phyloP scores from a whole-genome alignment of 2,888 invertebrate genomes.

The Philopedon plagiatum region DNA sequence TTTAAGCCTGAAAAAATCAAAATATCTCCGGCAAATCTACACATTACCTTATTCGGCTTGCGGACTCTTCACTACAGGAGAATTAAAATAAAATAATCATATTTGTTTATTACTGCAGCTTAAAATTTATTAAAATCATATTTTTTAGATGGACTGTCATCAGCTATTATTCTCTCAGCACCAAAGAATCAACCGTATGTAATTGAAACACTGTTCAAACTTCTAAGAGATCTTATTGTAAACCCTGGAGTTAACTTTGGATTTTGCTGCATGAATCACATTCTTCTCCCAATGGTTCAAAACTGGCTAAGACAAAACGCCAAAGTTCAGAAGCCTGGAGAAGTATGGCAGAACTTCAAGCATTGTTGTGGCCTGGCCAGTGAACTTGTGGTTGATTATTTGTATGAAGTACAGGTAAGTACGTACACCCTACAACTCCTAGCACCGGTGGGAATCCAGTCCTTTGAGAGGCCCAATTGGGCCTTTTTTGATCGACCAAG shows the following conservation, averaged over 20 bases:
- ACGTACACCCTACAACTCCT: background rate
- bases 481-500: too few species aligned
- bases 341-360: slow-evolving; percentile 91
- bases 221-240: slow-evolving; percentile 82
- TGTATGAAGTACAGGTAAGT: slow-evolving; percentile 80
- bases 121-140: background rate
- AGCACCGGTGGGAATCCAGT: too few species aligned
- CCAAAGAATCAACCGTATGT: slow-evolving; percentile 85
- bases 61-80: too few species aligned
- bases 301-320: slow-evolving; percentile 85
- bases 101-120: too few species aligned
- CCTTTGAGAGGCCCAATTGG: too few species aligned
- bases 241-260: slow-evolving; percentile 92
- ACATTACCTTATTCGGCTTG: too few species aligned
- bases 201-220: slow-evolving; percentile 88
- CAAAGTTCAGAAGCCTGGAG: slow-evolving; percentile 79
- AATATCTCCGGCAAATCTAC: too few species aligned
- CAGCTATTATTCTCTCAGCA: slow-evolving; percentile 86
- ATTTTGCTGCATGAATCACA: slow-evolving; percentile 91
- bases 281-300: slow-evolving; percentile 93
- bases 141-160: slow-evolving; percentile 81
- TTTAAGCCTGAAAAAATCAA: background rate
- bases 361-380: slow-evolving; percentile 95
- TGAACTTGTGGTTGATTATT: slow-evolving; percentile 89
- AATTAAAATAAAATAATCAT: too few species aligned